These are phyloP conservation scores for Vidua macroura DNA, from an alignment of 2,113 vertebrate genomes.

Conservation along the genomic window DNA sequence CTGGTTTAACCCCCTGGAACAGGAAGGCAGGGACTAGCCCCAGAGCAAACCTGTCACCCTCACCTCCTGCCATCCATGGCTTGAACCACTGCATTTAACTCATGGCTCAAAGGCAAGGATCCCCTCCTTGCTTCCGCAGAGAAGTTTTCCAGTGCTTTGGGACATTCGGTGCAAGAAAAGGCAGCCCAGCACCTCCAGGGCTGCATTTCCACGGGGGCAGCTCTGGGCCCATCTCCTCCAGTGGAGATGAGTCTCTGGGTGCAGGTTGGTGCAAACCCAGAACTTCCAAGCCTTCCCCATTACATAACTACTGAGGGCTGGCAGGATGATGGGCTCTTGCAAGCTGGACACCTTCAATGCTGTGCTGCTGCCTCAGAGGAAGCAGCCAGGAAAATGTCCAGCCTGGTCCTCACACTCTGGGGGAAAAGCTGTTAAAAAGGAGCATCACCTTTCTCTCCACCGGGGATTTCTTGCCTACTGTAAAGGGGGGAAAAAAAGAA, in stretches of 20 bases:
- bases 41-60: not conserved
- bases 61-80: not conserved
- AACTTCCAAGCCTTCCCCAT: not conserved
- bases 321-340: not conserved
- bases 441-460: not conserved
- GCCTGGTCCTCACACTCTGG: not conserved
- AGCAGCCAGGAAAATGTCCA: not conserved
- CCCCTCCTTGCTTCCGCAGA: not conserved
- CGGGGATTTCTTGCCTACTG: not conserved
- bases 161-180: not conserved
- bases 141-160: not conserved
- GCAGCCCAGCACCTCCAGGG: not conserved
- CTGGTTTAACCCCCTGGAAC: not conserved
- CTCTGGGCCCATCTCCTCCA: not conserved
- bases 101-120: not conserved
- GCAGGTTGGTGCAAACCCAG: not conserved
- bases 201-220: not conserved
- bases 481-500: too few species aligned
- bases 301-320: fast-evolving
- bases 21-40: not conserved
- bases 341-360: not conserved
- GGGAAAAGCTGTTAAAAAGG: not conserved
- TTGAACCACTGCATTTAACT: not conserved
- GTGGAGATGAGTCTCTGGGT: not conserved
- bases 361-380: not conserved